Evolutionary conservation across 2,797 vertebrate genomes (phyloP), one percentile per base, ranked within the genome.

Genomic region (Amniataba percoides): DNA sequence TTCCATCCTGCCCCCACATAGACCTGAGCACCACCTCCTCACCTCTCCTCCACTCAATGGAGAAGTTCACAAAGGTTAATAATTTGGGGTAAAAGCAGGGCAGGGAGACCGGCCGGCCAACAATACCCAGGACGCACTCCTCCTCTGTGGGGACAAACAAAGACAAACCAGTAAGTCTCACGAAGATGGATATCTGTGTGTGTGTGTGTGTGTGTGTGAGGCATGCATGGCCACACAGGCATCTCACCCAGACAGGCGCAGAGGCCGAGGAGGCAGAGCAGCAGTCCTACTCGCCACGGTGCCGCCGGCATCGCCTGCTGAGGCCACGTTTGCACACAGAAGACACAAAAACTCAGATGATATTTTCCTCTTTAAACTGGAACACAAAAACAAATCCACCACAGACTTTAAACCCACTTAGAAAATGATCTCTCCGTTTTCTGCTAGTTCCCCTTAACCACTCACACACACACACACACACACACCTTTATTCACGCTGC

Each of bases 21-120:
- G 89, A 83, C 12, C 71, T 77, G 46, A 94, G 79, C 56, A 94
- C 78, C 65, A 88, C 78, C 19, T 88, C 51, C 0, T 55, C 51
- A 3, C 56, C 84, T 45, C 51, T 85, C 79, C 78, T 84, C 95
- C 95, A 95, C 84, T 92, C 89, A 1, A 93, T 53, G 46, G 92
- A 87, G 9, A 93, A 25, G 14, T 93, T 91, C 21, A n/a, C 25
- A 1, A 40, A 59, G 21, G 25, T 21, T 1, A 67, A 7, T 2
- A 82, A 21, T 14, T 82, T 59, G 1, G 84, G 53, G 48, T 83
- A 82, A 13, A 90, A 39, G 77, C 94, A 95, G 43, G 93, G 86
- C 70, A 94, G 86, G 0, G 59, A 34, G 4, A 89, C 77, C 0
- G 87, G 74, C 13, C 51, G 78, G 0, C 92, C 92, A 0, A 93